Evolutionary conservation across 2,888 invertebrate species (phyloP), one percentile per base, ranked within the genome.

Genomic region (Pyrocoelia pectoralis): DNA sequence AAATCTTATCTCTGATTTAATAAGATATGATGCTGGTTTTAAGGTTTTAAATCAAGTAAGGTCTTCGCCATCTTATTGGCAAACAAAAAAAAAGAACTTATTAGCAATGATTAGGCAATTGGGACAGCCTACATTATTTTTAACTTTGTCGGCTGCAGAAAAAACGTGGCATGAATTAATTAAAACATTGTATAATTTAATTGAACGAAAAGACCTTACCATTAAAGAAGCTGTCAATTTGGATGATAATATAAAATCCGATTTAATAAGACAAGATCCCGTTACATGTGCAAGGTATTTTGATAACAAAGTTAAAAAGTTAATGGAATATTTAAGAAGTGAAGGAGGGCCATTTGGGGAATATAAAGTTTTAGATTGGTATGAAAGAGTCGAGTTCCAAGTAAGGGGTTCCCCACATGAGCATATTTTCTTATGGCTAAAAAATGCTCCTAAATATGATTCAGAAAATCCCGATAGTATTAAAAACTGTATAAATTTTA

Each of bases 71-170:
- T 4, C 40, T n/a, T 54, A 40, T 40, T 54, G 40, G 54, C 40
- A 54, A 41, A 14, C 14, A 13, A 52, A 52, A 52, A 33, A 33
- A 15, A 17, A 52, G 6, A 15, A 52, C 2, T n/a, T 33, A 10
- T n/a, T 52, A 13, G 52, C 33, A 14, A 33, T 33, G 33, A 38
- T 52, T 10, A 1, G 33, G 12, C 52, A 52, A 52, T 14, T 52
- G 1, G 52, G 33, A 1, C 2, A 40, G 1, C 41, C 41, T 1
- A 40, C 40, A 41, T 12, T 54, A 9, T 54, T 54, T 14, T 2
- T 54, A 14, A 54, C 41, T 2, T 41, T 41, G n/a, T 41, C 54
- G 10, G 54, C 54, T 5, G 40, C 54, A 18, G 54, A 54, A 19
- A n/a, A 6, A 6, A n/a, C 2, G 12, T 41, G 54, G 54, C 17